Conservation (phyloP, 2,113 vertebrate genomes). For the Edolisoma coerulescens region DNA sequence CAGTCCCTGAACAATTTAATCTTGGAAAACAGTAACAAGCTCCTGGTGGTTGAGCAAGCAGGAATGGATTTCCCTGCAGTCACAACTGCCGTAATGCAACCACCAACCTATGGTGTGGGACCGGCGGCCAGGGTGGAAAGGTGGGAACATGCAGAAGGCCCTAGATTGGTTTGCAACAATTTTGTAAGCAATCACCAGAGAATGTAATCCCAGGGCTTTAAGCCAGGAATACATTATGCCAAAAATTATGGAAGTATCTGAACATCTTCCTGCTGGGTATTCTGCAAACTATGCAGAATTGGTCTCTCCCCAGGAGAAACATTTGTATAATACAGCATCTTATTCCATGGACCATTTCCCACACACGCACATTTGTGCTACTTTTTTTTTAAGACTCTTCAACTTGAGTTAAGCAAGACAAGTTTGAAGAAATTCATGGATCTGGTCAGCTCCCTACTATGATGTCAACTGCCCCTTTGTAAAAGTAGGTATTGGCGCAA, state of each 20-base stretch:
- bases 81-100: not conserved
- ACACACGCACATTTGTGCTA: no score
- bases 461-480: not conserved
- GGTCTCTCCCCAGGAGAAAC: not conserved
- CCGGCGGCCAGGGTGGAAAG: not conserved
- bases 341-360: not conserved
- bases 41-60: not conserved
- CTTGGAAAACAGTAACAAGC: not conserved
- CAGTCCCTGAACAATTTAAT: not conserved
- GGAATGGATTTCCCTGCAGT: not conserved
- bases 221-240: not conserved
- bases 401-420: not conserved
- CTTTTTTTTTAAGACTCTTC: not conserved
- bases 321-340: not conserved
- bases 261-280: not conserved
- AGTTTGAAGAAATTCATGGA: not conserved
- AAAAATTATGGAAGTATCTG: not conserved
- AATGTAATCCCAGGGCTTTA: not conserved
- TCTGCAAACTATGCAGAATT: not conserved
- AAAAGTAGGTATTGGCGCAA: not conserved
- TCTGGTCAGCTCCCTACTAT: not conserved
- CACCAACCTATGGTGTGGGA: accelerated
- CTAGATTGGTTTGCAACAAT: not conserved
- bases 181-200: accelerated
- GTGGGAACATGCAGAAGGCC: accelerated